Evolutionary conservation across 2,888 invertebrate species (phyloP), one percentile per base, ranked within the genome.

Genomic region (Sicus ferrugineus): DNA sequence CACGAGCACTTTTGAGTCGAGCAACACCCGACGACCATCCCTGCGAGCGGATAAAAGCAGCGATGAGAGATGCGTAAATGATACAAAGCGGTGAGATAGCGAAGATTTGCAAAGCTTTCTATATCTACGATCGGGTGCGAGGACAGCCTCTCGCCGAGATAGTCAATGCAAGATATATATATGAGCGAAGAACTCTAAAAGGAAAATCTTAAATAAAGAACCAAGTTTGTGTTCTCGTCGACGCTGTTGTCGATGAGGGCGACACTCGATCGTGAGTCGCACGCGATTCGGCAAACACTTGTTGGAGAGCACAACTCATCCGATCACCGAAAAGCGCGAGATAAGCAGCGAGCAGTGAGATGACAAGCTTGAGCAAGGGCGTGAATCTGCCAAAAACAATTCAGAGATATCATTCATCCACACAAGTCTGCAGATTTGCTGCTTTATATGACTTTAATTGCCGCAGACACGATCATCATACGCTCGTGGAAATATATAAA

Each of bases 201-300:
- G 5, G n/a, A 34, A 30, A 56, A 56, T 30, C 30, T 16, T 28
- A 56, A 56, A 56, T 56, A 48, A 48, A 56, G n/a, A 42, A 56
- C 19, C n/a, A 34, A 31, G 23, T 58, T 34, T n/a, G 59, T 34
- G 42, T 19, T 34, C 46, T 26, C 46, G 61, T 3, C 14, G 38
- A n/a, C 28, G 54, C 14, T 6, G 26, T 54, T 28, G 28, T 54
- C 28, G 7, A 14, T 54, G 54, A 54, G 28, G 26, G 3, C 26
- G 28, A 23, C 6, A 28, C 2, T 28, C 7, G 28, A 28, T 28
- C 54, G 26, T 54, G 54, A 23, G 9, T 26, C 26, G 54, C 54
- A 54, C 28, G 28, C 54, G 54, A 54, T 54, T 23, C 28, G 54
- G 54, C 2, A 28, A 54, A 5, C 3, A 16, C 16, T 26, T 9